Percentiles rank a stretch among this genome's conserved stretches.
These are phyloP conservation scores for Camponotus pennsylvanicus DNA, from an alignment of 1,140 invertebrate genomes.

Conservation along the genomic window DNA sequence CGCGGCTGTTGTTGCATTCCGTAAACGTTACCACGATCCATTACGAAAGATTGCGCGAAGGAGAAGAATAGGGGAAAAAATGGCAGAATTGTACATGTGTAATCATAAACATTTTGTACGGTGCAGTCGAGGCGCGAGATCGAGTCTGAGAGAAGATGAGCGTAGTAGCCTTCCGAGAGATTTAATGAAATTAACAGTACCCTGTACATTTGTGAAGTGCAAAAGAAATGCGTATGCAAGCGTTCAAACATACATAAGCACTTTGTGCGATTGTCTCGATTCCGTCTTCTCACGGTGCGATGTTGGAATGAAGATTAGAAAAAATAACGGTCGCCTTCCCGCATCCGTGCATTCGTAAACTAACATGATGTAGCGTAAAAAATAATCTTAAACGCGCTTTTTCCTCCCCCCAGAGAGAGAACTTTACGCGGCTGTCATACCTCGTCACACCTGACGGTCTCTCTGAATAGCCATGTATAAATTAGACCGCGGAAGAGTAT, in stretches of 20 bases:
- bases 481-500: conserved; percentile 6
- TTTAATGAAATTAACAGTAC: conserved; percentile 25
- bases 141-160: neutral
- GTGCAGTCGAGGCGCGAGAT: conserved; percentile 18
- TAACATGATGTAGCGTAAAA: neutral
- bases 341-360: neutral
- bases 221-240: neutral
- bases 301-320: neutral
- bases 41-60: conserved; percentile 29
- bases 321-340: neutral
- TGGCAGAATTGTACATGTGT: conserved; percentile 1
- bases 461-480: neutral
- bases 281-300: neutral
- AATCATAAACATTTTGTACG: conserved; percentile 37
- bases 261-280: neutral
- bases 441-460: too few species aligned
- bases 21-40: conserved; percentile 50
- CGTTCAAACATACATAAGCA: neutral
- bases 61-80: neutral
- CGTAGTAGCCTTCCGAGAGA: neutral
- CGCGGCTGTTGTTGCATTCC: conserved; percentile 23
- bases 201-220: neutral
- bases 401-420: too few species aligned
- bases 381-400: neutral
- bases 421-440: too few species aligned